Conservation (phyloP, 2,797 vertebrate species). For the Pyrocephalus nanus region DNA sequence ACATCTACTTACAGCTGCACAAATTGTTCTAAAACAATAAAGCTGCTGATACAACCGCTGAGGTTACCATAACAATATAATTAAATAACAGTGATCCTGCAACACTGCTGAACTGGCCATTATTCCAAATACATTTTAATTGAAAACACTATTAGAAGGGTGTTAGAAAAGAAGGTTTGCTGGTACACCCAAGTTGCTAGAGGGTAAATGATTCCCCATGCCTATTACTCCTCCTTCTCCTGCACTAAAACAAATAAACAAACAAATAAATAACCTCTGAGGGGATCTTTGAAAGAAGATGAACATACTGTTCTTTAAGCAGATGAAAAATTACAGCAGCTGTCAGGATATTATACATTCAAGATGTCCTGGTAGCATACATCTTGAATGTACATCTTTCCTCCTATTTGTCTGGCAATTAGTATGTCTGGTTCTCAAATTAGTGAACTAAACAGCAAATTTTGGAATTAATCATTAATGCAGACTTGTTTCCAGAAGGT, state of each 20-base stretch:
- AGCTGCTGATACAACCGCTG: not conserved
- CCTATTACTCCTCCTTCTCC: not conserved
- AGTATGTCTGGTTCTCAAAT: not conserved
- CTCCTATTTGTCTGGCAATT: not conserved
- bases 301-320: not conserved
- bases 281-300: not conserved
- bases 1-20: not conserved
- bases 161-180: not conserved
- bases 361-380: not conserved
- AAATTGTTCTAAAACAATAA: not conserved
- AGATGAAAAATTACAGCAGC: not conserved
- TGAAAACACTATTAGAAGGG: not conserved
- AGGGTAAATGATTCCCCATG: not conserved
- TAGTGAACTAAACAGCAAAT: not conserved
- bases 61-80: slow-evolving; percentile 19
- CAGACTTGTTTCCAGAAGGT: not conserved
- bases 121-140: not conserved
- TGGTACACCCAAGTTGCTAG: not conserved
- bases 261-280: not conserved
- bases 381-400: not conserved
- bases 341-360: not conserved
- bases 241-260: not conserved
- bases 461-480: not conserved
- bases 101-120: not conserved
- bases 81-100: not conserved